A percentile compares a stretch with the other conserved stretches of the same genome.
phyloP scores from a whole-genome alignment of 2,797 vertebrate species.

The Danio tinwini region DNA sequence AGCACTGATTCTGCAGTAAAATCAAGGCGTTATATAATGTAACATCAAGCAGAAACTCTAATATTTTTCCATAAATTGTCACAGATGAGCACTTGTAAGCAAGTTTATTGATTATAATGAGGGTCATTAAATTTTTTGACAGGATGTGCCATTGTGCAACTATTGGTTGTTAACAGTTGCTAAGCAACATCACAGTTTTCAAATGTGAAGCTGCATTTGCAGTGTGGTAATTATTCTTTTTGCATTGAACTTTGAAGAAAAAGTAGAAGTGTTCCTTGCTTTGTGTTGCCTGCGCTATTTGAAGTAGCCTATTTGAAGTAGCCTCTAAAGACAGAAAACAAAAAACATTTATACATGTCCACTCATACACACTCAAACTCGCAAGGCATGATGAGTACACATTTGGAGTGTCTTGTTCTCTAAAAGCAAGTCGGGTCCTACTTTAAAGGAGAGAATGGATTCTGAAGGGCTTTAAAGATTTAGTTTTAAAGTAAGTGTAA shows the following conservation, averaged over 20 bases:
- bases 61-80: neutral
- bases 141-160: neutral
- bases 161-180: neutral
- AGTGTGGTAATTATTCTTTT: neutral
- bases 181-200: neutral
- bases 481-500: conserved; percentile 1
- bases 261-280: neutral
- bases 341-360: conserved; percentile 6
- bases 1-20: no score
- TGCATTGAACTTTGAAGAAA: neutral
- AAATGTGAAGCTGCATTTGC: neutral
- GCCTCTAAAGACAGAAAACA: neutral
- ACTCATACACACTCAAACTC: neutral
- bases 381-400: neutral
- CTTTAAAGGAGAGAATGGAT: neutral
- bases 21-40: neutral
- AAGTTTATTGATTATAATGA: neutral
- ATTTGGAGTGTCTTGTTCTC: neutral
- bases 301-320: neutral
- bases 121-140: neutral
- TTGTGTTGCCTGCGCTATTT: neutral
- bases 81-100: neutral
- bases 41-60: neutral
- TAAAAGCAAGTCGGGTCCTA: neutral
- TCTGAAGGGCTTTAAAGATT: neutral